Base-by-base conservation (phyloP, 2,888 invertebrate genomes). In the Epistrophe eligans region DNA sequence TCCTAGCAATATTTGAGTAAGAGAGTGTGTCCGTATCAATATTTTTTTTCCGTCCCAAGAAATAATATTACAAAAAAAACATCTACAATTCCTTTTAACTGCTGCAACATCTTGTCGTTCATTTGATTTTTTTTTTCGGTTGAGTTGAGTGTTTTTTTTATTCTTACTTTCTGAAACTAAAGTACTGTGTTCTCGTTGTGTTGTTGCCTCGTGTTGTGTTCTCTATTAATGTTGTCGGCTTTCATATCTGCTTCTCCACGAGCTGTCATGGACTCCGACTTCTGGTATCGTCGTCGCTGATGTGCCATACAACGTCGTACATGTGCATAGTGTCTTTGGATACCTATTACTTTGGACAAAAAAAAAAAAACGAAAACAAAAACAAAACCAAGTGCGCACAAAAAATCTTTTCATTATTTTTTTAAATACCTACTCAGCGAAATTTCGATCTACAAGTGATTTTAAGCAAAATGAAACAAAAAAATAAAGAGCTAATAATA, bases 171-270 rank as follows among this genome's bases (percentile, higher is more conserved):
- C 15, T 24, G 32, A 67, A 38, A 17, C 17, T 17, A 13, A 40
- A 24, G 19, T 19, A 40, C 24, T 43, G 43, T 62, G 62, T 62
- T 58, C 58, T 32, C 6, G 38, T 58, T 48, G 64, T 64, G 19
- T 50, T 67, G 19, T 67, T 67, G 24, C 50, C 67, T 67, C 50
- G 50, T 67, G 50, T 35, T 67, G 40, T 70, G 10, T 40, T 52
- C 15, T 52, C 7, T 17, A 45, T 48, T 7, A 28, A 38, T 17
- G 17, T 11, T 38, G 55, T 70, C 70, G 55, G 55, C 70, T 55
- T 70, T 28, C 11, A 70, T 55, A 55, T 70, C 52, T 70, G 55
- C 24, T 50, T 67, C 19, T 50, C 15, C 19, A 50, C 19, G 50
- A 66, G 38, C 38, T 67, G 50, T 67, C 67, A 50, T 11, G 10